These are phyloP conservation scores for Proctacanthus coquilletti DNA, from an alignment of 1,140 invertebrate genomes.

Conservation along the genomic window DNA sequence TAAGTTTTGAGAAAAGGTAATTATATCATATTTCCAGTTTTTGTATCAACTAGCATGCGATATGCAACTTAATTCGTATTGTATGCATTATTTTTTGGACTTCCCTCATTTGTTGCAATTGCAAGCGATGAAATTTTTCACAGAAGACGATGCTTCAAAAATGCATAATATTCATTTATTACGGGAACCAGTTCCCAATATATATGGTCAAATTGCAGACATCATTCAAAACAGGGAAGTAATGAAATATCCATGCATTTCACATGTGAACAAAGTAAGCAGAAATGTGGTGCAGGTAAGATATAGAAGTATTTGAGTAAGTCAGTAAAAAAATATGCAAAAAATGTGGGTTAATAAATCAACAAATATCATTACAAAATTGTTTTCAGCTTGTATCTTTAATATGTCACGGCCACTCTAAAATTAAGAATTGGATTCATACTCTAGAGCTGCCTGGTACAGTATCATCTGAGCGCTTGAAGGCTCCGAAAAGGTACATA, in stretches of 20 bases:
- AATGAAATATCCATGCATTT: slow-evolving; percentile 50
- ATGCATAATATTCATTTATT: slow-evolving; percentile 47
- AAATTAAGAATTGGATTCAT: slow-evolving; percentile 23
- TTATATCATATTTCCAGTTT: slow-evolving; percentile 30
- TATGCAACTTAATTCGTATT: slow-evolving; percentile 52
- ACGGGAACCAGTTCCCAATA: slow-evolving; percentile 43
- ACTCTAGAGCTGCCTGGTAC: slow-evolving; percentile 16
- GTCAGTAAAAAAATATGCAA: too few relatives aligned
- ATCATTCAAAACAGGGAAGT: slow-evolving; percentile 36
- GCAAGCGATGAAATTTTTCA: slow-evolving; percentile 32
- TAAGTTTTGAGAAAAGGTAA: slow-evolving; percentile 3
- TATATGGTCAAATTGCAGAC: slow-evolving; percentile 53
- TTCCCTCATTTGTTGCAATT: slow-evolving; percentile 40
- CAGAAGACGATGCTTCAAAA: slow-evolving; percentile 38
- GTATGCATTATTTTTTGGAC: slow-evolving; percentile 74
- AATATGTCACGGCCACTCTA: slow-evolving; percentile 16
- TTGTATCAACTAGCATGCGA: slow-evolving; percentile 66
- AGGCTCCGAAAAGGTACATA: slow-evolving; percentile 16
- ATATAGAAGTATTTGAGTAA: neutral
- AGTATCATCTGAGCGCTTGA: slow-evolving; percentile 15
- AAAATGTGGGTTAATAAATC: neutral
- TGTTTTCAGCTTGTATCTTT: slow-evolving; percentile 13
- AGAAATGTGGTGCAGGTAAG: slow-evolving; percentile 39
- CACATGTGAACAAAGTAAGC: slow-evolving; percentile 50
- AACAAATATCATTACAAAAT: neutral